These are phyloP conservation scores for Hirtodrosophila confusa DNA, from an alignment of 2,888 invertebrate species.

Conservation along the genomic window DNA sequence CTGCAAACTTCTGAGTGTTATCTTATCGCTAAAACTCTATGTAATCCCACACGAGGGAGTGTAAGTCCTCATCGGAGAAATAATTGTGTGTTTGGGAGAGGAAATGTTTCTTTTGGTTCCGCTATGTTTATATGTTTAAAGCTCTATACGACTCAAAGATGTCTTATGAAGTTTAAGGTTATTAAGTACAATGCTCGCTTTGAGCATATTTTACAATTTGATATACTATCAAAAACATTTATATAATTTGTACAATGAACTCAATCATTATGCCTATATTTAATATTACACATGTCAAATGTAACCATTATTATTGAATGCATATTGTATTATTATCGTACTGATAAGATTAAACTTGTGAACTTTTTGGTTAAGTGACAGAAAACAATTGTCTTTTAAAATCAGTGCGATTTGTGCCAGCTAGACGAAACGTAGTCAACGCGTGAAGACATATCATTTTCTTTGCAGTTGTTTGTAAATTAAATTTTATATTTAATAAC, in stretches of 20 bases:
- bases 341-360: slow-evolving; percentile 57
- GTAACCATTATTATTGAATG: slow-evolving; percentile 38
- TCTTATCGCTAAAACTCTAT: slow-evolving; percentile 35
- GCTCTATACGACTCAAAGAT: too few relatives aligned
- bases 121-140: too few relatives aligned
- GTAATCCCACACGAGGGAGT: slow-evolving; percentile 31
- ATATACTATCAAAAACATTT: too few relatives aligned
- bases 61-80: not conserved
- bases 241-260: not conserved
- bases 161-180: not conserved
- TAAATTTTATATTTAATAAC: not conserved
- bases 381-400: slow-evolving; percentile 19
- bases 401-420: slow-evolving; percentile 36
- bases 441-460: slow-evolving; percentile 1
- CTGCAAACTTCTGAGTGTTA: slow-evolving; percentile 19
- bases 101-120: too few relatives aligned
- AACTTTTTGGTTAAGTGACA: slow-evolving; percentile 19
- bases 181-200: too few relatives aligned
- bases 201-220: too few relatives aligned
- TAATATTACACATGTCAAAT: slow-evolving; percentile 28
- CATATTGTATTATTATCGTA: slow-evolving; percentile 38
- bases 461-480: not conserved
- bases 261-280: not conserved
- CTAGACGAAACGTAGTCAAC: slow-evolving; percentile 25
- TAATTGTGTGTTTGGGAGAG: not conserved